These are phyloP conservation scores for Acridotheres tristis DNA, from an alignment of 2,797 vertebrate genomes.

Conservation along the genomic window DNA sequence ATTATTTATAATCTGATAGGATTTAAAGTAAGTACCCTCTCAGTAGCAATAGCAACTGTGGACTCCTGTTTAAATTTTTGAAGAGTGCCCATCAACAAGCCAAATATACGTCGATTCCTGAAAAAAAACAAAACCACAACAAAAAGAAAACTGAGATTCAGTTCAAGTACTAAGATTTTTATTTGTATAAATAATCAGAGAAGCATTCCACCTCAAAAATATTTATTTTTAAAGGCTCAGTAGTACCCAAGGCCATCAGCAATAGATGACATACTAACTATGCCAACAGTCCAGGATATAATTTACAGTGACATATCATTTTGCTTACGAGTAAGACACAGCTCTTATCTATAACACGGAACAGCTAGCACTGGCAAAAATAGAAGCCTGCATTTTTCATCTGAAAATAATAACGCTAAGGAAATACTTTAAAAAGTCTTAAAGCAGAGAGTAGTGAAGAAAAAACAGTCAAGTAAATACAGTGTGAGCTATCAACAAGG, in stretches of 20 bases:
- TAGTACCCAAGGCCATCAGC: neutral
- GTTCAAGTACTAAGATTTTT: neutral
- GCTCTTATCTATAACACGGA: neutral
- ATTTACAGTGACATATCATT: slow-evolving; percentile 13
- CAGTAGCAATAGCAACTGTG: slow-evolving; percentile 91
- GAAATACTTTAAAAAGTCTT: neutral
- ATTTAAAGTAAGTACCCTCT: slow-evolving; percentile 82
- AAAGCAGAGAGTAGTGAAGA: neutral
- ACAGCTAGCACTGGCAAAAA: neutral
- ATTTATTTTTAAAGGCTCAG: slow-evolving; percentile 22
- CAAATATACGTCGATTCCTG: slow-evolving; percentile 99
- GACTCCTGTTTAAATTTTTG: slow-evolving; percentile 99
- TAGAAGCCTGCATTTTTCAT: neutral
- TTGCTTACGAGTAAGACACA: neutral
- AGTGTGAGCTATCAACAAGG: neutral
- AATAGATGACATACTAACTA: neutral
- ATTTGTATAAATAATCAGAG: neutral
- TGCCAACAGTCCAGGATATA: neutral
- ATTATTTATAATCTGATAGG: neutral
- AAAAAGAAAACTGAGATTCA: neutral
- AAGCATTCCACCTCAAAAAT: neutral
- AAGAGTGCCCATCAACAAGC: slow-evolving; percentile 98
- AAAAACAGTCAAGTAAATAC: neutral
- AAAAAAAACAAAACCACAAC: slow-evolving; percentile 21
- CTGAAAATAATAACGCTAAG: neutral